Evolutionary conservation across 2,797 vertebrate genomes (phyloP).

Genomic region (Sebastes elongatus): DNA sequence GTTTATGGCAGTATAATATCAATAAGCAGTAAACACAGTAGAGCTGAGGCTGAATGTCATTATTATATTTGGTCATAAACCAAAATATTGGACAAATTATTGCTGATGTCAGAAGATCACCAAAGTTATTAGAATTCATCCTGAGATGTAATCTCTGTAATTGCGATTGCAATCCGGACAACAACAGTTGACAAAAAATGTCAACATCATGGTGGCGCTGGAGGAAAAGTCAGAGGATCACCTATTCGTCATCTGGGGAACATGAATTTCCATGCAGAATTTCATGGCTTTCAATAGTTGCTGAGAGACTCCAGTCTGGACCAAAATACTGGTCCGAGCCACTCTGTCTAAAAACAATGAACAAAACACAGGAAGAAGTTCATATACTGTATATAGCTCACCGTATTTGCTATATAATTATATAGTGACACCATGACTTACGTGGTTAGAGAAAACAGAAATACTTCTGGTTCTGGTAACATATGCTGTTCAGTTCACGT

Average conservation of each 20-base stretch:
- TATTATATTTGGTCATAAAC: background rate
- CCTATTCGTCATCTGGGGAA: background rate
- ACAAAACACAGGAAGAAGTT: background rate
- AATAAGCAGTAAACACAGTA: background rate
- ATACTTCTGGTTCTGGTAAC: background rate
- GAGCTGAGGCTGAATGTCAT: background rate
- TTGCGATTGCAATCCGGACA: background rate
- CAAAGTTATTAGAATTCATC: background rate
- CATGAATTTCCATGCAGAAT: background rate
- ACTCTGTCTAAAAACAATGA: background rate
- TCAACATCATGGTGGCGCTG: background rate
- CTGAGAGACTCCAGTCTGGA: background rate
- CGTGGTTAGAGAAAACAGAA: background rate
- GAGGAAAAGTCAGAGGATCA: background rate
- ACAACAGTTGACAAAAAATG: background rate
- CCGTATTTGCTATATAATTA: slow-evolving; percentile 19
- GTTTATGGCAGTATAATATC: background rate
- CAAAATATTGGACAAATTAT: background rate
- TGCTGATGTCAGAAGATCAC: no score
- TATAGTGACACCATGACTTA: slow-evolving; percentile 3
- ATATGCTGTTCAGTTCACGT: background rate
- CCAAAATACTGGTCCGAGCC: background rate
- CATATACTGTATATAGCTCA: background rate
- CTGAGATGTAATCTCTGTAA: background rate
- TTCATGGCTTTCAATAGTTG: background rate